These are phyloP conservation scores for Bucorvus abyssinicus DNA, from an alignment of 2,797 vertebrate species.

Conservation along the genomic window DNA sequence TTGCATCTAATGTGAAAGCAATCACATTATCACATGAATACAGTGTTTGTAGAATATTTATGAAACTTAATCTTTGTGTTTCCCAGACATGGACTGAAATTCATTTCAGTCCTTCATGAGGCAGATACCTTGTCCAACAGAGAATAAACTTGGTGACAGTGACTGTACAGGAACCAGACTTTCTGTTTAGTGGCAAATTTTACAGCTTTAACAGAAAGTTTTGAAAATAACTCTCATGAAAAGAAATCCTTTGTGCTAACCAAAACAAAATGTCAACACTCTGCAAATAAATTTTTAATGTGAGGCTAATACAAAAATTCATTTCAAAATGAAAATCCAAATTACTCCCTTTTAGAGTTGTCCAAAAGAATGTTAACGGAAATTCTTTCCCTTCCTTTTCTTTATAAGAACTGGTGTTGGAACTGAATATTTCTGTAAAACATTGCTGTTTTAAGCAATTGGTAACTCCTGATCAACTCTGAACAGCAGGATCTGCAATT, in stretches of 20 bases:
- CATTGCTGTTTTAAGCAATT: not conserved
- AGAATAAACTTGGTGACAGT: not conserved
- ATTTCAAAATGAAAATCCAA: not conserved
- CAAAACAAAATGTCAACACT: not conserved
- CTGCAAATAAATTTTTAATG: not conserved
- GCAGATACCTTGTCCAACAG: not conserved
- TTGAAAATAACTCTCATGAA: not conserved
- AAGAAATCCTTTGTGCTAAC: not conserved
- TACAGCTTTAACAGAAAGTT: not conserved
- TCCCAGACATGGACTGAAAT: not conserved
- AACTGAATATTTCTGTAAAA: not conserved
- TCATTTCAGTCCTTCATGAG: not conserved
- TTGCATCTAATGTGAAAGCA: not conserved
- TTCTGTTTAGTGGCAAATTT: not conserved
- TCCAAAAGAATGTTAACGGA: not conserved
- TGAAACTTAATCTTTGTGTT: not conserved
- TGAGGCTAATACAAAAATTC: not conserved
- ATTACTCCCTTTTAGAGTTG: not conserved
- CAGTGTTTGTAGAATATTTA: not conserved
- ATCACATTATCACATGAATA: not conserved
- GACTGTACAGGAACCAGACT: not conserved
- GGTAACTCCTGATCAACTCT: not conserved
- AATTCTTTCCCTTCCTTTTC: not conserved
- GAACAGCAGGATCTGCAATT: not conserved
- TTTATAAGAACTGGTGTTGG: not conserved